These are phyloP conservation scores for Brachionus sp. DNA, from an alignment of 1,140 invertebrate species.

Conservation along the genomic window DNA sequence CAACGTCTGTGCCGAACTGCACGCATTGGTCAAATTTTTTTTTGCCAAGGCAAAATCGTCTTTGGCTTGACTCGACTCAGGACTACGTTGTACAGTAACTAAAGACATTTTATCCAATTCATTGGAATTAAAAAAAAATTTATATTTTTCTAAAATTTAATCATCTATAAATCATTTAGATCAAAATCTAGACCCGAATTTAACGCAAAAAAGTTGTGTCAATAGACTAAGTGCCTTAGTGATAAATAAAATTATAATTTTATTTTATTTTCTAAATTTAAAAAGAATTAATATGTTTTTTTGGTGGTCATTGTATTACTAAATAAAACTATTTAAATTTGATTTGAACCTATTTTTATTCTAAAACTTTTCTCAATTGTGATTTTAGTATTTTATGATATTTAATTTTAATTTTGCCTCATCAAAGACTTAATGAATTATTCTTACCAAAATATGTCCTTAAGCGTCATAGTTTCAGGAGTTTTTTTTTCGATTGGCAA, in stretches of 20 bases:
- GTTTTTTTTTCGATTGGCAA: background rate
- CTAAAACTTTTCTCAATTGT: background rate
- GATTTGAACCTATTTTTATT: background rate
- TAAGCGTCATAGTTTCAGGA: background rate
- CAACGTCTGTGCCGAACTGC: background rate
- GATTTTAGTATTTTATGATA: too few species aligned
- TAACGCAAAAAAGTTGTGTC: background rate
- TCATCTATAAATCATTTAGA: background rate
- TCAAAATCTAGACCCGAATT: background rate
- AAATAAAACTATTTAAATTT: background rate
- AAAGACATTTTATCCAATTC: constrained; percentile 25
- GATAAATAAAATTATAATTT: constrained; percentile 1
- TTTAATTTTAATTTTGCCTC: background rate
- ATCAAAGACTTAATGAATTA: background rate
- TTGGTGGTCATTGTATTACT: background rate
- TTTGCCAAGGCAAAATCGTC: constrained; percentile 5
- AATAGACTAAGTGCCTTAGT: background rate
- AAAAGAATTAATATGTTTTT: background rate
- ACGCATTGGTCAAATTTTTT: background rate
- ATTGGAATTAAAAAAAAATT: background rate
- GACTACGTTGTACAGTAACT: constrained; percentile 45
- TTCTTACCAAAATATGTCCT: background rate
- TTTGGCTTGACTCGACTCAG: background rate
- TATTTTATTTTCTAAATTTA: background rate
- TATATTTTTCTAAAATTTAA: background rate